Percentiles rank a stretch among this genome's conserved stretches.
Conservation (phyloP, 2,888 invertebrate species). For the Eumerus sabulonum region DNA sequence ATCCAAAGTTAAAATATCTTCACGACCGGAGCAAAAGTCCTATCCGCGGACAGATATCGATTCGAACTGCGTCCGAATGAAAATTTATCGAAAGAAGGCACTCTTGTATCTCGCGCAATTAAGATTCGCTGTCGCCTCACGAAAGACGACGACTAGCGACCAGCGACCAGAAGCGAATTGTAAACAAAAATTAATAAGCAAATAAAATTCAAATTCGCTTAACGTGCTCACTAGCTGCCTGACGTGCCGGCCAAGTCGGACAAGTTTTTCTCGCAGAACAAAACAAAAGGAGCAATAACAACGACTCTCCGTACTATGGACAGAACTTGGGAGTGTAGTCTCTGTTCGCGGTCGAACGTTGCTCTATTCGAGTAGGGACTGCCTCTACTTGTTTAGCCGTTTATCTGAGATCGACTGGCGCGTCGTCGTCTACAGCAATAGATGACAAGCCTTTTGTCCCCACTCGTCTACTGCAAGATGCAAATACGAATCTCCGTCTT, state of each 20-base stretch:
- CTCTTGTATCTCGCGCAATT: conserved; percentile 18
- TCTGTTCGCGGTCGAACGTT: too few species aligned
- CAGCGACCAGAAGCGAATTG: conserved; percentile 12
- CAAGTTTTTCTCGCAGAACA: conserved; percentile 49
- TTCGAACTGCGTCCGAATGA: conserved; percentile 37
- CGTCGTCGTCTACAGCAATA: conserved; percentile 49
- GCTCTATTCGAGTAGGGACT: too few species aligned
- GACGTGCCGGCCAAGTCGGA: conserved; percentile 1
- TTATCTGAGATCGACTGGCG: conserved; percentile 41
- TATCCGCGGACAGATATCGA: conserved; percentile 42
- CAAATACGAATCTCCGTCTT: conserved; percentile 30
- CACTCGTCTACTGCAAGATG: conserved; percentile 32
- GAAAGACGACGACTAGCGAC: neutral
- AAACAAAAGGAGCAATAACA: too few species aligned
- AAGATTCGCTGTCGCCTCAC: conserved; percentile 26
- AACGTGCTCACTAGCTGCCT: conserved; percentile 30
- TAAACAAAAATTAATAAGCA: conserved; percentile 62
- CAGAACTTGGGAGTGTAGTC: too few species aligned
- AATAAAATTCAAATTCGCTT: conserved; percentile 66
- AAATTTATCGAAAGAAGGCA: conserved; percentile 5
- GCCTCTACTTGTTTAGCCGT: neutral
- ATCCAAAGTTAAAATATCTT: conserved; percentile 18
- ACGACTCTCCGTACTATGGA: too few species aligned
- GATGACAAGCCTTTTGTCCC: conserved; percentile 1
- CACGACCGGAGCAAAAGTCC: conserved; percentile 23